Conservation (phyloP, 2,888 invertebrate genomes). For the Fragum whitleyi region DNA sequence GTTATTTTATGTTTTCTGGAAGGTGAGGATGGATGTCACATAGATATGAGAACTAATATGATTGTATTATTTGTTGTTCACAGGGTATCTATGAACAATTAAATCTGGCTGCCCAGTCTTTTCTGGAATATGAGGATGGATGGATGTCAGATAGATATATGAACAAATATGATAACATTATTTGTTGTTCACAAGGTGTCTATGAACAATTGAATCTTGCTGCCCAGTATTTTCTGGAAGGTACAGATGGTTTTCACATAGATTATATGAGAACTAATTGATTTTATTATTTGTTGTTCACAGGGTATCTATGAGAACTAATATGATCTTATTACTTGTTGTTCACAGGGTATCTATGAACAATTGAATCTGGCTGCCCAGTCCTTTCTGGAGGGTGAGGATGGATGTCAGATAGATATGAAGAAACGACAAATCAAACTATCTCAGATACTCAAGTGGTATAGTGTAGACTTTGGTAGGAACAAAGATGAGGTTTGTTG, state of each 20-base stretch:
- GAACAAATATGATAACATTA: conserved; percentile 82
- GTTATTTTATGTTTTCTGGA: conserved; percentile 83
- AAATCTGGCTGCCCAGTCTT: conserved; percentile 80
- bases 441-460: conserved; percentile 86
- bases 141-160: conserved; percentile 83
- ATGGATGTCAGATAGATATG: conserved; percentile 83
- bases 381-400: conserved; percentile 84
- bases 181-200: conserved; percentile 85
- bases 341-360: conserved; percentile 75
- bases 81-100: conserved; percentile 80
- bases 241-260: conserved; percentile 84
- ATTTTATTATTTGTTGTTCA: too few species aligned
- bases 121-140: conserved; percentile 85
- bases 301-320: too few species aligned
- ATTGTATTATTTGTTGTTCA: too few species aligned
- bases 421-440: conserved; percentile 82
- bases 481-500: conserved; percentile 77
- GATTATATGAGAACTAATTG: too few species aligned
- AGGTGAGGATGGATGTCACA: conserved; percentile 83
- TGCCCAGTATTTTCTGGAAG: conserved; percentile 83
- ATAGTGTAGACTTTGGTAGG: conserved; percentile 85
- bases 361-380: conserved; percentile 81
- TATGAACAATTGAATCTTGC: conserved; percentile 78
- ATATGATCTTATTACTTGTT: background rate
- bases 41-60: conserved; percentile 81